Conservation (phyloP, 2,888 invertebrate genomes). For the Orthosia gothica region DNA sequence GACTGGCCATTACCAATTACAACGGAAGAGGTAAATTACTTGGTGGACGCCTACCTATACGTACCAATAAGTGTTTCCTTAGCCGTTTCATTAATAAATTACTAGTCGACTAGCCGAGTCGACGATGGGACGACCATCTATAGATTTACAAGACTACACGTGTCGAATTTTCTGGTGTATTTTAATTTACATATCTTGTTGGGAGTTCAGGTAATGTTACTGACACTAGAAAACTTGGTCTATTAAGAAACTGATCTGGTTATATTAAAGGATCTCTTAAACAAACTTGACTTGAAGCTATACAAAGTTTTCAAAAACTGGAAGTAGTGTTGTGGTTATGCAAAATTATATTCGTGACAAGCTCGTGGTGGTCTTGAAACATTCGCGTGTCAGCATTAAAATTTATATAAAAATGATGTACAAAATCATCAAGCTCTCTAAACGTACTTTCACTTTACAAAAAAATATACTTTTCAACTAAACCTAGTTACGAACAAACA, state of each 20-base stretch:
- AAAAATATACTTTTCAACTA: slow-evolving; percentile 41
- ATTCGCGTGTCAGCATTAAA: not conserved
- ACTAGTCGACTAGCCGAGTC: slow-evolving; percentile 43
- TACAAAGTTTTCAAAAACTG: not conserved
- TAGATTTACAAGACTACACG: slow-evolving; percentile 17
- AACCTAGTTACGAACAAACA: slow-evolving; percentile 32
- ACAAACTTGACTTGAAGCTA: not conserved
- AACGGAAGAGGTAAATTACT: slow-evolving; percentile 70
- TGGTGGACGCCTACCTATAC: slow-evolving; percentile 67
- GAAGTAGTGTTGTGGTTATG: not conserved
- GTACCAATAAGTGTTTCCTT: slow-evolving; percentile 63
- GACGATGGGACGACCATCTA: slow-evolving; percentile 9
- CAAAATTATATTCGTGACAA: not conserved
- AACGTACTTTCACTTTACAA: slow-evolving; percentile 59
- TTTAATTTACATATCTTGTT: not conserved
- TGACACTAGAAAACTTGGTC: not conserved
- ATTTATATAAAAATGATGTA: slow-evolving; percentile 4
- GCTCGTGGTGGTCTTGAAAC: not conserved
- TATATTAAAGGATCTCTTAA: not conserved
- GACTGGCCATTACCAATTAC: slow-evolving; percentile 63
- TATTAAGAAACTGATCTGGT: not conserved
- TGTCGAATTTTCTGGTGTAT: slow-evolving; percentile 18
- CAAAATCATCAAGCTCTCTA: slow-evolving; percentile 46
- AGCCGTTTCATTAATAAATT: slow-evolving; percentile 65
- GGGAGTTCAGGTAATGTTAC: not conserved